A percentile compares a stretch with the other conserved stretches of the same genome.
Evolutionary conservation across 2,888 invertebrate species (phyloP).

Genomic region (Cistogaster globosa): DNA sequence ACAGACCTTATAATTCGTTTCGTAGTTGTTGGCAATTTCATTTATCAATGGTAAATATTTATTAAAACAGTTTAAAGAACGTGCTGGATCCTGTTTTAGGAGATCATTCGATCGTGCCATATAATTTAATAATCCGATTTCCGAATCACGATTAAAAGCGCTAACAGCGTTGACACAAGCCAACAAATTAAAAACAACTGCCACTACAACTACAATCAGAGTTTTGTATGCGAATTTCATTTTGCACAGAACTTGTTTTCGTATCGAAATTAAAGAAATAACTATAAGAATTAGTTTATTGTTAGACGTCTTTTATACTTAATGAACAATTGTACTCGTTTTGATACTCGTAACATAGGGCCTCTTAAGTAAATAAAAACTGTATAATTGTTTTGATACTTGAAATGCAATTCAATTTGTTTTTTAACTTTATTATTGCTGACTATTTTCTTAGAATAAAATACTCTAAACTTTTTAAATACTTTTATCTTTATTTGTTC

Average conservation of each 20-base stretch:
- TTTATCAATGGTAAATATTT: constrained; percentile 73
- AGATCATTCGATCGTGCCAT: constrained; percentile 75
- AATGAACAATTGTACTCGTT: neutral
- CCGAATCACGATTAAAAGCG: constrained; percentile 32
- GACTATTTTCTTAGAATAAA: too few relatives aligned
- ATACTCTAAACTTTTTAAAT: too few relatives aligned
- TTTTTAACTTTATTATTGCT: too few relatives aligned
- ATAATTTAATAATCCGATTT: constrained; percentile 73
- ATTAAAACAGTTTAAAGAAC: constrained; percentile 73
- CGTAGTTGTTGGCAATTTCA: constrained; percentile 49
- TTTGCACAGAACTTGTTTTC: constrained; percentile 12
- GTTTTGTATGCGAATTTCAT: neutral
- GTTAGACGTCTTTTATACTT: constrained; percentile 53
- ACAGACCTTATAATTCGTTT: constrained; percentile 69
- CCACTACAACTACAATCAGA: neutral
- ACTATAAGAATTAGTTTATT: constrained; percentile 31
- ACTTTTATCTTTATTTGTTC: too few relatives aligned
- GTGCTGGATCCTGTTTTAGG: constrained; percentile 63
- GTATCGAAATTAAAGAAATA: constrained; percentile 6
- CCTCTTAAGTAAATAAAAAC: too few relatives aligned
- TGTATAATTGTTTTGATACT: too few relatives aligned
- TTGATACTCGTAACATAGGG: too few relatives aligned
- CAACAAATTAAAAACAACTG: neutral
- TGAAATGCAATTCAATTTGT: too few relatives aligned
- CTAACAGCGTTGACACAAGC: neutral